A percentile compares a stretch with the other conserved stretches of the same genome.
Conservation (phyloP, 2,113 vertebrate species). For the Campylomormyrus tamandua region DNA sequence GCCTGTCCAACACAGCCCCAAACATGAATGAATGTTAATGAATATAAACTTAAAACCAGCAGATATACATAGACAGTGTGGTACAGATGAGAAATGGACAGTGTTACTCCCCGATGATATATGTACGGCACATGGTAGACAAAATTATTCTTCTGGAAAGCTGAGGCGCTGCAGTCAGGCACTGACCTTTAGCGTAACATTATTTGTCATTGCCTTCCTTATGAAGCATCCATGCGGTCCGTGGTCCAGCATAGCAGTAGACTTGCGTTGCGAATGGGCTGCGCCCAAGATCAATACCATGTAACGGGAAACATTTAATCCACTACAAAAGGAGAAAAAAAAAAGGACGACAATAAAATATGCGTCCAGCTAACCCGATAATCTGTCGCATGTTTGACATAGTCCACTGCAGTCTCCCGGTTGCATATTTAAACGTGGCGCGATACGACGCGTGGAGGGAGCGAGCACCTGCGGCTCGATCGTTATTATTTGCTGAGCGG, state of each 20-base stretch:
- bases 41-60: background rate
- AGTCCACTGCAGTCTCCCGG: slow-evolving; percentile 50
- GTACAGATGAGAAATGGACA: background rate
- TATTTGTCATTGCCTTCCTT: background rate
- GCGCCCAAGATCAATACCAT: slow-evolving; percentile 11
- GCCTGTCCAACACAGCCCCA: background rate
- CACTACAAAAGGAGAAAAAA: slow-evolving; percentile 7
- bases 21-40: background rate
- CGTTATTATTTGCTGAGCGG: slow-evolving; percentile 88
- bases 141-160: background rate
- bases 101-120: background rate
- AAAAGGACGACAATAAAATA: slow-evolving; percentile 25
- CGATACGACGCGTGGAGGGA: slow-evolving; percentile 43
- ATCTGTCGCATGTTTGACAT: slow-evolving; percentile 19
- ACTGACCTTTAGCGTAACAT: background rate
- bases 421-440: slow-evolving; percentile 61
- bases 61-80: background rate
- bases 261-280: background rate
- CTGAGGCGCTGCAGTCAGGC: background rate
- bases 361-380: slow-evolving; percentile 13
- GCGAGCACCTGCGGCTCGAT: slow-evolving; percentile 75
- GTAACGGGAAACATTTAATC: slow-evolving; percentile 24
- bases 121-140: background rate
- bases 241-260: too few species aligned
- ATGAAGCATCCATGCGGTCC: background rate